These are phyloP conservation scores for Lindbergichthys nudifrons DNA, from an alignment of 2,797 vertebrate genomes.

Conservation along the genomic window DNA sequence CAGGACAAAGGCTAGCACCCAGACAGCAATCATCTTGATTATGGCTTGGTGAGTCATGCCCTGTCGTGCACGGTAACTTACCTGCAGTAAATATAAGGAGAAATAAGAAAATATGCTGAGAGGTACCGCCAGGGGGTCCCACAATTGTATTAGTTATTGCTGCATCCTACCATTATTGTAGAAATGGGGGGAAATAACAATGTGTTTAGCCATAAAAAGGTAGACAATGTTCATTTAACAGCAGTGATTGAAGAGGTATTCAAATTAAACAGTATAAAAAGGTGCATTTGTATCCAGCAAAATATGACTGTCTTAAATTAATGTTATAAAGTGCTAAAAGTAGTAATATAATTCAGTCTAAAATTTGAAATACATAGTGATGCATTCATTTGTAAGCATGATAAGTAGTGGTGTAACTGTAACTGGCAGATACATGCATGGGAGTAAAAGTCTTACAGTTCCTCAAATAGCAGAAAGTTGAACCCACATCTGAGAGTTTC, in stretches of 20 bases:
- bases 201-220: background rate
- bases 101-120: conserved; percentile 39
- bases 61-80: conserved; percentile 88
- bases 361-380: conserved; percentile 1
- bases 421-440: background rate
- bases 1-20: conserved; percentile 90
- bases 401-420: background rate
- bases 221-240: background rate
- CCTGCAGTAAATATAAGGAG: conserved; percentile 77
- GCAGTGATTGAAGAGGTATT: background rate
- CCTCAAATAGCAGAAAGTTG: background rate
- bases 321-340: background rate
- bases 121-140: background rate
- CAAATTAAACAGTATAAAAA: background rate
- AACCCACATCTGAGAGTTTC: background rate
- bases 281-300: background rate
- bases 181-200: background rate
- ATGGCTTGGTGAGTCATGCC: conserved; percentile 80
- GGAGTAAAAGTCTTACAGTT: background rate
- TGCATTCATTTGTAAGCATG: background rate
- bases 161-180: background rate
- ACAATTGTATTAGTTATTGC: background rate
- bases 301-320: background rate
- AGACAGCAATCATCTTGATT: conserved; percentile 86
- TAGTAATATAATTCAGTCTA: background rate